Evolutionary conservation across 2,888 invertebrate genomes (phyloP).

Genomic region (Hypolimnas misippus): DNA sequence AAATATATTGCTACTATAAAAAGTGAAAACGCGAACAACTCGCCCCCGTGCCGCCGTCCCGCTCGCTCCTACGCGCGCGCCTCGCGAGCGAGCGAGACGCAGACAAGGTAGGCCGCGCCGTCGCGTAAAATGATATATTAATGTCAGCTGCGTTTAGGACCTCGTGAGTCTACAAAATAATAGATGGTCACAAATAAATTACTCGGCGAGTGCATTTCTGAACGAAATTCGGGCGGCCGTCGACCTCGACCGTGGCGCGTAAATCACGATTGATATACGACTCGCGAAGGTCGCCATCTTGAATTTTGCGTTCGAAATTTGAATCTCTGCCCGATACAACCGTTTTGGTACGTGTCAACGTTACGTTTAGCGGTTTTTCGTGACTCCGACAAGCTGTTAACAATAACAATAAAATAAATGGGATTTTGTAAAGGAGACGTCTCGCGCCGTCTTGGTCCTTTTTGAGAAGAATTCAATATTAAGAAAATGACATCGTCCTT

Average conservation of each 20-base stretch:
- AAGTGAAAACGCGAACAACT: constrained; percentile 82
- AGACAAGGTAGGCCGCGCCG: constrained; percentile 59
- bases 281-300: constrained; percentile 80
- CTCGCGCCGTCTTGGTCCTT: constrained; percentile 22
- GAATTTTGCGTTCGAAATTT: constrained; percentile 78
- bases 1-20: constrained; percentile 84
- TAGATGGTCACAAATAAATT: constrained; percentile 84
- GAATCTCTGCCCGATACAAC: constrained; percentile 72
- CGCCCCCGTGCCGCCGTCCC: constrained; percentile 62
- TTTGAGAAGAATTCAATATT: constrained; percentile 21
- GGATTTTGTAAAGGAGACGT: constrained; percentile 42
- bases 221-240: constrained; percentile 82
- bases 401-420: constrained; percentile 48
- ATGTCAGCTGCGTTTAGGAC: constrained; percentile 84
- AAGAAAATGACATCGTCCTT: constrained; percentile 16
- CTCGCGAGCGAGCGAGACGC: constrained; percentile 55
- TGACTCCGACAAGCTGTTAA: constrained; percentile 46
- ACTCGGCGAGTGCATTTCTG: constrained; percentile 81
- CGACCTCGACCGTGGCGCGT: constrained; percentile 80
- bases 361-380: constrained; percentile 46
- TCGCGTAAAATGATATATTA: constrained; percentile 83
- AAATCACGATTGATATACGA: constrained; percentile 81
- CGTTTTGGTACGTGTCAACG: constrained; percentile 61
- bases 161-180: constrained; percentile 84
- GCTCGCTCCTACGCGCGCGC: constrained; percentile 47